These are phyloP conservation scores for Carapus acus DNA, from an alignment of 2,797 vertebrate genomes.

Conservation along the genomic window DNA sequence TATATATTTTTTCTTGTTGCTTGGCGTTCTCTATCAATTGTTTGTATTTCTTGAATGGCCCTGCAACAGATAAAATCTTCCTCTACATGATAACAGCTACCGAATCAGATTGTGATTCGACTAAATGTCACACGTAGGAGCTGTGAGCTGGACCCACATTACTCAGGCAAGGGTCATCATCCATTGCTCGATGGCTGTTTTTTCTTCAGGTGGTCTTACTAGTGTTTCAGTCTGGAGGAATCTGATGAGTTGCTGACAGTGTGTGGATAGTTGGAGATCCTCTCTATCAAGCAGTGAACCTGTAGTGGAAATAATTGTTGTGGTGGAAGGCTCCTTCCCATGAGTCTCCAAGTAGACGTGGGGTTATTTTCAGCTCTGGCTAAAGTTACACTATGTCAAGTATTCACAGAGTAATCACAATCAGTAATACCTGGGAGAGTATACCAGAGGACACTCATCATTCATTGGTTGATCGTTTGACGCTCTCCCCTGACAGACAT, in stretches of 20 bases:
- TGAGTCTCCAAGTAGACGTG: conserved; percentile 61
- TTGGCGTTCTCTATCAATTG: no score
- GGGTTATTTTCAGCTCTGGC: conserved; percentile 77
- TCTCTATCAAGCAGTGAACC: conserved; percentile 48
- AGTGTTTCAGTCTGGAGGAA: background rate
- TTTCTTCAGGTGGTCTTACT: background rate
- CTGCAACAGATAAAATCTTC: no score
- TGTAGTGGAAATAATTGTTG: conserved; percentile 67
- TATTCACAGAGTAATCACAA: conserved; percentile 79
- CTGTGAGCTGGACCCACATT: background rate
- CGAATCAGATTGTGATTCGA: no score
- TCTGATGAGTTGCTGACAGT: conserved; percentile 34
- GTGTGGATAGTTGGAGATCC: conserved; percentile 59
- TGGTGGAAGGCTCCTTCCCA: conserved; percentile 63
- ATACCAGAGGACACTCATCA: conserved; percentile 14
- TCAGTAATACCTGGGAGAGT: conserved; percentile 43
- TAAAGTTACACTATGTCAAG: conserved; percentile 80
- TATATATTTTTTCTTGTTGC: no score
- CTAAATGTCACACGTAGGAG: no score
- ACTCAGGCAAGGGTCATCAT: background rate
- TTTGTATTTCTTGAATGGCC: no score
- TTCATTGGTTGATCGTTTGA: background rate
- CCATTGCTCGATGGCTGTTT: background rate
- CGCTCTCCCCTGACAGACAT: background rate
- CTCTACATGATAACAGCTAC: no score